Evolutionary conservation across 1,140 invertebrate genomes (phyloP).

Genomic region (Euura lappo): DNA sequence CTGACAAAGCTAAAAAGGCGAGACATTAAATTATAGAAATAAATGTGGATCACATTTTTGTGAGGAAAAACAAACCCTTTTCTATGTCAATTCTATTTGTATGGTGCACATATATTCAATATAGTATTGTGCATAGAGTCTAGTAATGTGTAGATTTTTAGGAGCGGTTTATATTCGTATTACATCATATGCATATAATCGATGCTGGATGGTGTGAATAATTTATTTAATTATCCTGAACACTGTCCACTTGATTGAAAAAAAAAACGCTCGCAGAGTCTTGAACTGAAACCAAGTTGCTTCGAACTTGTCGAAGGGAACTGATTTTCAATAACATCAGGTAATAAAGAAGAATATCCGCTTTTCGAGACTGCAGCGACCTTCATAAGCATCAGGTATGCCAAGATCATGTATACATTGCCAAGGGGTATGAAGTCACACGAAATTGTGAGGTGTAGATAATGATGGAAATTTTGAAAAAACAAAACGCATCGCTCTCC

Average conservation of each 20-base stretch:
- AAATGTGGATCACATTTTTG: too few species aligned
- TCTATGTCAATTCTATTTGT: conserved; percentile 2
- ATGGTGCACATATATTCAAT: neutral
- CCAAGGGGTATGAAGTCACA: too few species aligned
- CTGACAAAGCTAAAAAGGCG: too few species aligned
- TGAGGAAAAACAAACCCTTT: neutral
- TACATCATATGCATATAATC: neutral
- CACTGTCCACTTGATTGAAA: neutral
- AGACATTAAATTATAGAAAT: too few species aligned
- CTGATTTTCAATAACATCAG: too few species aligned
- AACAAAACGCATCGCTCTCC: neutral
- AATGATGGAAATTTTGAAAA: neutral
- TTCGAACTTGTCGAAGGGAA: too few species aligned
- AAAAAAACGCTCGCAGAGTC: neutral
- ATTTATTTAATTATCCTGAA: neutral
- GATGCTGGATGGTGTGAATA: neutral
- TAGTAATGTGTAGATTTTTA: neutral
- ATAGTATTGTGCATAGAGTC: neutral
- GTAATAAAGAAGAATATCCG: too few species aligned
- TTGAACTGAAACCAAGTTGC: neutral
- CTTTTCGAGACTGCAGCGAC: too few species aligned
- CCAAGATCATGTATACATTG: too few species aligned
- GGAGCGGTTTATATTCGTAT: neutral
- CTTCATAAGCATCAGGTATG: too few species aligned
- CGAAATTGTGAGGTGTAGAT: neutral